Base-by-base conservation (phyloP, 1,140 invertebrate species). In the Diorhabda elongata region DNA sequence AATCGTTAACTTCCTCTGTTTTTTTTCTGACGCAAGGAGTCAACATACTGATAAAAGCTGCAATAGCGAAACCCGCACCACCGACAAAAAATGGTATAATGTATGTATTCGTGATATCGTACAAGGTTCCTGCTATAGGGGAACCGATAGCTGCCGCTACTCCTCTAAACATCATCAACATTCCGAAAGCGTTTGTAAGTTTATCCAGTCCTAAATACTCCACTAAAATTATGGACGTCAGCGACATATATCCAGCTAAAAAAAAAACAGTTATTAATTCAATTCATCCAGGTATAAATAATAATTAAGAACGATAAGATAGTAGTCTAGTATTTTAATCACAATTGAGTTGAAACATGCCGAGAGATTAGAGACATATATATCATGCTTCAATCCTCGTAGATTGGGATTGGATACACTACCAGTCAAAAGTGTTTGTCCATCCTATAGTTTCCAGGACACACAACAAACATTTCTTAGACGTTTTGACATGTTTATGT, bases 141-240 rank as follows among this genome's bases (percentile, higher is more conserved):
- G 91, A 91, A 2, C 92, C 92, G 57, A 97, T 83, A 56, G 98
- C 92, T 3, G 94, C 92, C 0, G 96, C 94, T 45, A 91, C 90
- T 41, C 97, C 97, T 82, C 97, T 89, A 84, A 98, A 97, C 71
- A 98, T 83, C 74, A 98, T 96, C 60, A 99, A 84, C 64, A 99
- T 85, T 47, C 97, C 97, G 82, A 98, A 99, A 26, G 96, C 96
- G 80, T 97, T 98, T 52, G 97, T 98, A 69, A 99, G 83, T 82
- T 95, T 95, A 74, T 98, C 95, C 76, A 99, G 84, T 8, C 97
- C 97, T 45, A 99, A 85, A 11, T 98, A 84, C 78, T 99, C 97
- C 72, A 98, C 96, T 60, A 99, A 85, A 76, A 99, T 97, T 78
- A 99, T 98, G 26, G 97, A 99, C 47, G 97, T 98, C 52, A 99